Evolutionary conservation across 2,113 vertebrate species (phyloP).

Genomic region (Odobenus rosmarus): DNA sequence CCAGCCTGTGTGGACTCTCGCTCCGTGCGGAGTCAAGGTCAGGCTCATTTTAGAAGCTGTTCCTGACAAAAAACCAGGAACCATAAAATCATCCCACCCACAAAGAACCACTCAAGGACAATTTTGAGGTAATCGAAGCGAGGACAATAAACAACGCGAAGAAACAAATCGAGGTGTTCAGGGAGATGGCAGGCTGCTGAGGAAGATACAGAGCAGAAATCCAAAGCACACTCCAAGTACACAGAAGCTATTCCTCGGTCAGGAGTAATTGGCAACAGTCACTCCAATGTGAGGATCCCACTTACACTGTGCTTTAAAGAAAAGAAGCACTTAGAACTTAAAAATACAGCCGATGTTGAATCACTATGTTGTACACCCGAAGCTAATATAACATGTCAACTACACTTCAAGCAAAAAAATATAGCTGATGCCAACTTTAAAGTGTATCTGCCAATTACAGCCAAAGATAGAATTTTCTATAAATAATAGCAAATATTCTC

Average conservation of each 20-base stretch:
- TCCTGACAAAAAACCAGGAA: constrained; percentile 10
- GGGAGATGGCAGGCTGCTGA: neutral
- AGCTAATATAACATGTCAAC: neutral
- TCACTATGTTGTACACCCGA: neutral
- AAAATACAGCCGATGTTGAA: neutral
- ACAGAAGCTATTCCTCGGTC: neutral
- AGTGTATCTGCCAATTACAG: neutral
- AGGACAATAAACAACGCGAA: neutral
- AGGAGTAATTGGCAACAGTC: neutral
- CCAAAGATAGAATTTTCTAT: neutral
- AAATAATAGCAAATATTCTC: neutral
- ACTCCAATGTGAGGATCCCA: neutral
- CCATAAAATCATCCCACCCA: constrained; percentile 44
- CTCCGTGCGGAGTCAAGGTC: neutral
- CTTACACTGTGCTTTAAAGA: neutral
- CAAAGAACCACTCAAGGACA: constrained; percentile 48
- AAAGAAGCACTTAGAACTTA: neutral
- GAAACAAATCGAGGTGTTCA: neutral
- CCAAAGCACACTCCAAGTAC: neutral
- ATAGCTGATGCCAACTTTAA: neutral
- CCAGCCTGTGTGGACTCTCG: neutral
- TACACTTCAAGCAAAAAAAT: neutral
- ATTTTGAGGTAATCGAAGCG: constrained; percentile 13
- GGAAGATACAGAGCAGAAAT: neutral
- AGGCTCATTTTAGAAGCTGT: neutral